Base-by-base conservation (phyloP, 2,113 vertebrate species). In the Heterotilapia buettikoferi region DNA sequence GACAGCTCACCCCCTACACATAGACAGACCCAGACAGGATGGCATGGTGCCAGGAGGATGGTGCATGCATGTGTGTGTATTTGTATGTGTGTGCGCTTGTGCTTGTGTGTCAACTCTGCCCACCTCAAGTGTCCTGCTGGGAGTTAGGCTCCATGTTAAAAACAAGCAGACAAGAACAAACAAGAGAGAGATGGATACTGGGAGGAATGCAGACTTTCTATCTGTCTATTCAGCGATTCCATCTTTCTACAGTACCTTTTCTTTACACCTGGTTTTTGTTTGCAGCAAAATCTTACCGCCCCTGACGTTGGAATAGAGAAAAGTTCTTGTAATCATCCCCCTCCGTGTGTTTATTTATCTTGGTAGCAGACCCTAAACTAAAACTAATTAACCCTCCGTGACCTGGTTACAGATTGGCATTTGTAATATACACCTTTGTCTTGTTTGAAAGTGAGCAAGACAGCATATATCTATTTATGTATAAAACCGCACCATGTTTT, bases 11-110 rank as follows among this genome's bases (percentile, higher is more conserved):
- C 94, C 93, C 89, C 85, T 87, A 86, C 91, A 93, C 88, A 61
- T 86, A 92, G 91, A 95, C 92, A 93, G 89, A 57, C 93, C 92
- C 93, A 94, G 95, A 95, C 95, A 95, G 93, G 82, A 94, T 94
- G 95, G 94, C 90, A 21, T 88, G 87, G 90, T 94, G 95, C 94
- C 95, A 95, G 87, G 66, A 82, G 89, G 89, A 78, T 24, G 59
- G 56, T 82, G 78, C 61, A 33, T 57, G 33, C 57, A 54, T 84
- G 43, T 73, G 59, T 81, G 80, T 84, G 68, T 85, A 43, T 79
- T 61, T 87, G 82, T 57, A 61, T 81, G 81, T 84, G 61, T 81
- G 82, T 83, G 68, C 82, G 47, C 71, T 54, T 90, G 86, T 53
- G 54, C 80, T 61, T 80, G 68, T 81, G 80, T 85, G 66, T 88